phyloP scores from a whole-genome alignment of 2,113 vertebrate species.

The Neodontobutis hainanensis region DNA sequence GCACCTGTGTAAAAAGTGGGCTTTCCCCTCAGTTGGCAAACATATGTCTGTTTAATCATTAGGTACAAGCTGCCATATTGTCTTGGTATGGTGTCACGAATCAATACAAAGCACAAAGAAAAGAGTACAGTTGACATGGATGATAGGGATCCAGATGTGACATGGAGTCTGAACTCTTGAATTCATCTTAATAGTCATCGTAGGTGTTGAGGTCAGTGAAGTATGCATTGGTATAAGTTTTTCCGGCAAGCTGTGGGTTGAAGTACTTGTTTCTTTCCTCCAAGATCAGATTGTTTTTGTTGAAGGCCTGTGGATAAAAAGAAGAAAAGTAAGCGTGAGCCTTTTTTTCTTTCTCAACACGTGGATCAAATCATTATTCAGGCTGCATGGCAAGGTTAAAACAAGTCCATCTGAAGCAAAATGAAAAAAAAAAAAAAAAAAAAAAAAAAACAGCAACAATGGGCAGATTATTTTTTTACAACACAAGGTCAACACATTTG shows the following conservation, averaged over 20 bases:
- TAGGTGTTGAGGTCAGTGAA: slow-evolving; percentile 98
- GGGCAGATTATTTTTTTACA: slow-evolving; percentile 56
- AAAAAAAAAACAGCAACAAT: slow-evolving; percentile 57
- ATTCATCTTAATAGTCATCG: slow-evolving; percentile 89
- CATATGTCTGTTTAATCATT: slow-evolving; percentile 56
- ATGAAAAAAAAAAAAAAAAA: slow-evolving; percentile 19
- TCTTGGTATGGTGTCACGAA: slow-evolving; percentile 57
- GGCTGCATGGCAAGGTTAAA: slow-evolving; percentile 65
- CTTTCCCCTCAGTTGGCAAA: slow-evolving; percentile 66
- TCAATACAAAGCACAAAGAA: slow-evolving; percentile 73
- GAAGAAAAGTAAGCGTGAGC: slow-evolving; percentile 32
- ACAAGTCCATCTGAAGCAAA: slow-evolving; percentile 53
- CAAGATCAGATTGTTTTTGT: slow-evolving; percentile 98
- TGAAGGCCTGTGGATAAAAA: slow-evolving; percentile 87
- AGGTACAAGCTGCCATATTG: slow-evolving; percentile 66
- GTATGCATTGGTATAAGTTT: slow-evolving; percentile 96
- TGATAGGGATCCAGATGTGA: slow-evolving; percentile 24
- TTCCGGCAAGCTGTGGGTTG: slow-evolving; percentile 93
- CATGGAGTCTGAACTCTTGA: slow-evolving; percentile 34
- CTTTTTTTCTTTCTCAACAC: slow-evolving; percentile 31
- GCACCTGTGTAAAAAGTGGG: slow-evolving; percentile 72
- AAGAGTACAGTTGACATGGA: slow-evolving; percentile 47
- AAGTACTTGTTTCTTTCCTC: slow-evolving; percentile 99
- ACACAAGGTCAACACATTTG: slow-evolving; percentile 70
- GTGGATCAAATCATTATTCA: slow-evolving; percentile 59